phyloP scores from a whole-genome alignment of 1,140 invertebrate genomes.

The Bicyclus anynana region DNA sequence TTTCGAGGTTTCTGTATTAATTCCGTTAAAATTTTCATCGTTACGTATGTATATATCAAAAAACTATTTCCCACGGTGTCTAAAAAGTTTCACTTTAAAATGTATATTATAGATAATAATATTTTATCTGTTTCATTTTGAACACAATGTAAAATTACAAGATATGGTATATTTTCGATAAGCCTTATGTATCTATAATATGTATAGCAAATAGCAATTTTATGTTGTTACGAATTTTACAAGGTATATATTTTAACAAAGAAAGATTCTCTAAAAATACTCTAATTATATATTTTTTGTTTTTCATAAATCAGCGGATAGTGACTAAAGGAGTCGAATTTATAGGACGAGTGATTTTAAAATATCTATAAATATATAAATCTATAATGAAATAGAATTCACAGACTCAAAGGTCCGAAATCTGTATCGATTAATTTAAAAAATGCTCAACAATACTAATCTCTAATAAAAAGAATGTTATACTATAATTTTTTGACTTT shows the following conservation, averaged over 20 bases:
- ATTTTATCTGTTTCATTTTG: slow-evolving; percentile 29
- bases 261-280: slow-evolving; percentile 73
- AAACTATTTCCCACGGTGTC: no score
- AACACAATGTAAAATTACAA: slow-evolving; percentile 45
- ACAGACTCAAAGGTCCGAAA: slow-evolving; percentile 23
- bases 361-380: slow-evolving; percentile 39
- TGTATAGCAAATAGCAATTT: slow-evolving; percentile 49
- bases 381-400: slow-evolving; percentile 34
- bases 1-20: no score
- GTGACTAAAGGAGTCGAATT: slow-evolving; percentile 51
- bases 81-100: no score
- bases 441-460: slow-evolving; percentile 45
- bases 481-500: slow-evolving; percentile 21
- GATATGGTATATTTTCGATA: slow-evolving; percentile 53
- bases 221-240: slow-evolving; percentile 34
- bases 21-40: no score
- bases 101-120: slow-evolving; percentile 15
- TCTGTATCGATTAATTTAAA: slow-evolving; percentile 26
- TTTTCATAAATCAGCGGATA: slow-evolving; percentile 38
- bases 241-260: slow-evolving; percentile 62
- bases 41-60: no score
- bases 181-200: slow-evolving; percentile 52
- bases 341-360: slow-evolving; percentile 48
- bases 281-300: slow-evolving; percentile 45
- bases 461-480: slow-evolving; percentile 40